A percentile compares a stretch with the other conserved stretches of the same genome.
These are phyloP conservation scores for Zosterops hypoxanthus DNA, from an alignment of 2,113 vertebrate species.

Conservation along the genomic window DNA sequence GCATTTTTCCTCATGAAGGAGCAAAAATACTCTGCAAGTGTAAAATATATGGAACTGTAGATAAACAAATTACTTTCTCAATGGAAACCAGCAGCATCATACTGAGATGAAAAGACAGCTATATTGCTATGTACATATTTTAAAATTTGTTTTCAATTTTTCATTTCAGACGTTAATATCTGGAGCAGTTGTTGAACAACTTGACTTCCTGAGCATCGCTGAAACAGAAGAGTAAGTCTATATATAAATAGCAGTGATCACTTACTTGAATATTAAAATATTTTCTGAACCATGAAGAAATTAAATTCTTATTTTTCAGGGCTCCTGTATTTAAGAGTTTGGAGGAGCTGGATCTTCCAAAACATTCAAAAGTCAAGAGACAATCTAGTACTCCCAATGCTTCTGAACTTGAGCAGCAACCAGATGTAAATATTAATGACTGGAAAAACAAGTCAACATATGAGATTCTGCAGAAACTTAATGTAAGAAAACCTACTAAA, in stretches of 20 bases:
- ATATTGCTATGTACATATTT: neutral
- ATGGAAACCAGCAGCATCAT: neutral
- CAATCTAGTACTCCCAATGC: conserved; percentile 88
- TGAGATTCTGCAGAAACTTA: conserved; percentile 90
- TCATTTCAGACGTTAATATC: conserved; percentile 91
- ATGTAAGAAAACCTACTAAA: conserved; percentile 77
- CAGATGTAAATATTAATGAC: conserved; percentile 82
- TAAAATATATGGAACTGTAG: neutral
- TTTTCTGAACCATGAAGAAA: neutral
- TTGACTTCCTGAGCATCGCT: conserved; percentile 94
- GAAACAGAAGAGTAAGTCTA: conserved; percentile 88
- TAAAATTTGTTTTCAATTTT: neutral
- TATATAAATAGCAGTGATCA: neutral
- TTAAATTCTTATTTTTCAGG: conserved; percentile 62
- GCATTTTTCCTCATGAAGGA: neutral
- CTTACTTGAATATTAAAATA: neutral
- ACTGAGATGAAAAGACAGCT: neutral
- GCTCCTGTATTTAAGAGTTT: conserved; percentile 94
- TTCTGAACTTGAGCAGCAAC: conserved; percentile 87
- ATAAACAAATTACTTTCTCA: neutral
- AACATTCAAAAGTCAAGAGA: conserved; percentile 96
- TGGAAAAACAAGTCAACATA: conserved; percentile 84
- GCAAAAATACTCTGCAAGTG: neutral
- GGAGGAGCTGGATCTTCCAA: conserved; percentile 92
- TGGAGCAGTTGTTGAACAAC: conserved; percentile 93